Evolutionary conservation across 1,140 invertebrate genomes (phyloP), one percentile per base, ranked within the genome.

Genomic region (Caenorhabditis latens): DNA sequence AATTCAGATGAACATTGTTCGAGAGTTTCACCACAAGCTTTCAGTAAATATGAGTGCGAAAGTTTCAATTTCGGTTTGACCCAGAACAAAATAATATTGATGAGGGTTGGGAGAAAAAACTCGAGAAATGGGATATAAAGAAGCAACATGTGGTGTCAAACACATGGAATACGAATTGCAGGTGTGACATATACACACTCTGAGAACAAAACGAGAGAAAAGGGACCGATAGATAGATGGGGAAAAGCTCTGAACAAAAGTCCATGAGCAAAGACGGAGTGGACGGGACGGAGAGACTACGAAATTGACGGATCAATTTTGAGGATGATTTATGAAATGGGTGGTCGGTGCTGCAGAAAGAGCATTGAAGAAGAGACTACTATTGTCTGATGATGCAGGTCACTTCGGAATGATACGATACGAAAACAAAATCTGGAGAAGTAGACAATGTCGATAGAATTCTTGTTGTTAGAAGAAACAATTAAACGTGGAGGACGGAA

Each of bases 281-380:
- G 46, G 71, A 79, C 71, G 46, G 46, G 71, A 79, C n/a, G 21
- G 46, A 71, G 43, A 19, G 65, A 71, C 40, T 46, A 46, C 71
- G 24, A 24, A 79, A 79, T 79, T 79, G 71, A 50, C 46, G 71
- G 71, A 79, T 79, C 71, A 79, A 79, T 79, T 79, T 79, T 79
- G 71, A 79, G 46, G 71, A 79, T 79, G 71, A 79, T 79, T 79
- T 79, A 79, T 79, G 71, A 50, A 79, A 79, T 50, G 71, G 71
- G 71, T 53, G 71, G 71, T n/a, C 71, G 46, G 21, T 48, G 46
- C 71, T 46, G 40, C 40, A 71, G 40, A 3, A 71, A 19, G 65
- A 71, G 46, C 6, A 43, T n/a, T 21, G 4, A 4, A 79, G 21
- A 7, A n/a, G 13, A 14, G 19, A 50, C n/a, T 79, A 53, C 71